A percentile compares a stretch with the other conserved stretches of the same genome.
Conservation (phyloP, 2,888 invertebrate species). For the Sicus ferrugineus region DNA sequence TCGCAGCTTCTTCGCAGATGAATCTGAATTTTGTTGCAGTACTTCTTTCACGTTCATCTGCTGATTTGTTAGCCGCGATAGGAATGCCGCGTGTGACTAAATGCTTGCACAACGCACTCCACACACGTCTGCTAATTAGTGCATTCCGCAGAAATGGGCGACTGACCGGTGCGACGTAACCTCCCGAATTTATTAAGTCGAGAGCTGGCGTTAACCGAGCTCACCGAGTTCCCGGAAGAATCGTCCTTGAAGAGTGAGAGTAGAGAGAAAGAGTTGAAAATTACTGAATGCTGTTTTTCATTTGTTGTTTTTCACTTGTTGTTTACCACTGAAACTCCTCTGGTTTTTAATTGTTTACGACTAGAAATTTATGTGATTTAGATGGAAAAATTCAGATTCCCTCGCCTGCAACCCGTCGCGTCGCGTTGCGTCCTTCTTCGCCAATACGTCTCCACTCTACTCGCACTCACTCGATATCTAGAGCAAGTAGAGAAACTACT, state of each 20-base stretch:
- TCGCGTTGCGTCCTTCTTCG: not conserved
- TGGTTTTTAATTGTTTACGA: too few species aligned
- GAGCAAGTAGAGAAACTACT: not conserved
- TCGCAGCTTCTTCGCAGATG: not conserved
- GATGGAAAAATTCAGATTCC: constrained; percentile 1
- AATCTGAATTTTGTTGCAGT: not conserved
- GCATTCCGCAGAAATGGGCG: constrained; percentile 34
- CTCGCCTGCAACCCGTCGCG: not conserved
- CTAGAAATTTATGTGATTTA: too few species aligned
- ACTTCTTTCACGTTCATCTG: not conserved
- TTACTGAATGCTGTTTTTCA: not conserved
- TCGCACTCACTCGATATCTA: not conserved
- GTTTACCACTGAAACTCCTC: too few species aligned
- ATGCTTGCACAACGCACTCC: constrained; percentile 51
- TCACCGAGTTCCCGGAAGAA: too few species aligned
- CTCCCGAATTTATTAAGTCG: too few species aligned
- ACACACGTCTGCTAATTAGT: constrained; percentile 55
- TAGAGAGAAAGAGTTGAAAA: too few species aligned
- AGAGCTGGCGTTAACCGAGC: too few species aligned
- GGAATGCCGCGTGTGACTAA: constrained; percentile 44
- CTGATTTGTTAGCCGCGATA: constrained; percentile 51
- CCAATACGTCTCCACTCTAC: not conserved
- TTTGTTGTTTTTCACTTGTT: too few species aligned
- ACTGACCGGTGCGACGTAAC: too few species aligned
- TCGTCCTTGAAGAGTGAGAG: too few species aligned